Evolutionary conservation across 1,140 invertebrate species (phyloP).

Genomic region (Camponotus vicinus): DNA sequence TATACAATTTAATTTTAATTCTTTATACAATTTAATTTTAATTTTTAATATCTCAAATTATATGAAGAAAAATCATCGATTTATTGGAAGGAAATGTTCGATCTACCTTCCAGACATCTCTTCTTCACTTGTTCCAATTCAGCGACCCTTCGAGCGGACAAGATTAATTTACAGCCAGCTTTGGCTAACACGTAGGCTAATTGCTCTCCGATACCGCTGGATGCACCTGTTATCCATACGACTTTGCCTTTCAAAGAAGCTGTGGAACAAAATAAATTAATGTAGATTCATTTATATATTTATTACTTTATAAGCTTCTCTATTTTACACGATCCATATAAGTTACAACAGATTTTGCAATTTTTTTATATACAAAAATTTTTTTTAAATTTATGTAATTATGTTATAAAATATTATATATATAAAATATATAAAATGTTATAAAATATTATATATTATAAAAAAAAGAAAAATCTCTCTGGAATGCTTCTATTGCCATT

Average conservation of each 20-base stretch:
- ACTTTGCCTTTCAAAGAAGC: slow-evolving; percentile 90
- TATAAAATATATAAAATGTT: too few species aligned
- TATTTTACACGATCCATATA: not conserved
- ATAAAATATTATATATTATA: not conserved
- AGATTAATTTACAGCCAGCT: slow-evolving; percentile 90
- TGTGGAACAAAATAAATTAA: not conserved
- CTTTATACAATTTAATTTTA: too few species aligned
- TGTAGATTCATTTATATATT: not conserved
- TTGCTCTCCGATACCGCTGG: slow-evolving; percentile 95
- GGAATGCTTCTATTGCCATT: not conserved
- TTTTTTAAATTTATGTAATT: not conserved
- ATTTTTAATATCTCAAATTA: not conserved
- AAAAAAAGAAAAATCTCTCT: not conserved
- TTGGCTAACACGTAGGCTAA: slow-evolving; percentile 91
- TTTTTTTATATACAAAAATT: not conserved
- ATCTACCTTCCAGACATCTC: slow-evolving; percentile 88
- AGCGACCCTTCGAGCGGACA: slow-evolving; percentile 91
- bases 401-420: slow-evolving; percentile 6
- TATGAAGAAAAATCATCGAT: too few species aligned
- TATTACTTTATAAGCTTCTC: too few species aligned
- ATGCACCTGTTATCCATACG: slow-evolving; percentile 96
- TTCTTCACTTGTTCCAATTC: slow-evolving; percentile 92
- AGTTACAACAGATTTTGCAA: not conserved
- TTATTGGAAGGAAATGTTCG: not conserved
- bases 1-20: not conserved